Evolutionary conservation across 2,888 invertebrate species (phyloP).

Genomic region (Diaperis boleti): DNA sequence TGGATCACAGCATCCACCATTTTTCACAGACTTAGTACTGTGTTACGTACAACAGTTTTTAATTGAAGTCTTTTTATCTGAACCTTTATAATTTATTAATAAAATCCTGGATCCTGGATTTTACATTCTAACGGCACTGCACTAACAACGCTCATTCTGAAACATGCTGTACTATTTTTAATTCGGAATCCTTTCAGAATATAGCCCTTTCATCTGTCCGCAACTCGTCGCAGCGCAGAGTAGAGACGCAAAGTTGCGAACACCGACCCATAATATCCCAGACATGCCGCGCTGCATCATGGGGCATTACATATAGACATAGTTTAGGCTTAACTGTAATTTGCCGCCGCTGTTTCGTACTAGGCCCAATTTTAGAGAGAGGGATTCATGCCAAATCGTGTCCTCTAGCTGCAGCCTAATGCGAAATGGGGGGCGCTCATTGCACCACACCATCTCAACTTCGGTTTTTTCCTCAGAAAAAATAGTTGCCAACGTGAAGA

Average conservation of each 20-base stretch:
- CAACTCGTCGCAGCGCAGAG: slow-evolving; percentile 34
- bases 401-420: too few species aligned
- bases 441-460: slow-evolving; percentile 29
- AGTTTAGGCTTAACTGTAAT: slow-evolving; percentile 20
- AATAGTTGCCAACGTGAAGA: slow-evolving; percentile 65
- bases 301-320: slow-evolving; percentile 71
- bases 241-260: slow-evolving; percentile 50
- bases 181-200: slow-evolving; percentile 50
- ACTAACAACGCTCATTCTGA: background rate
- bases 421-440: too few species aligned
- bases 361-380: too few species aligned
- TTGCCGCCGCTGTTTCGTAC: too few species aligned
- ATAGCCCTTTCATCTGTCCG: slow-evolving; percentile 42
- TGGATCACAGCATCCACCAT: too few species aligned
- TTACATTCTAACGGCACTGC: too few species aligned
- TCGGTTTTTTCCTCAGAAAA: slow-evolving; percentile 64
- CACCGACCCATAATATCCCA: slow-evolving; percentile 67
- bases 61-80: too few species aligned
- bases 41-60: too few species aligned
- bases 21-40: too few species aligned
- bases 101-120: too few species aligned
- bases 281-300: slow-evolving; percentile 75
- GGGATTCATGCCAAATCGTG: too few species aligned
- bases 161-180: slow-evolving; percentile 7
- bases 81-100: too few species aligned